phyloP scores from a whole-genome alignment of 2,888 invertebrate species.

The Alloplasta piceator region DNA sequence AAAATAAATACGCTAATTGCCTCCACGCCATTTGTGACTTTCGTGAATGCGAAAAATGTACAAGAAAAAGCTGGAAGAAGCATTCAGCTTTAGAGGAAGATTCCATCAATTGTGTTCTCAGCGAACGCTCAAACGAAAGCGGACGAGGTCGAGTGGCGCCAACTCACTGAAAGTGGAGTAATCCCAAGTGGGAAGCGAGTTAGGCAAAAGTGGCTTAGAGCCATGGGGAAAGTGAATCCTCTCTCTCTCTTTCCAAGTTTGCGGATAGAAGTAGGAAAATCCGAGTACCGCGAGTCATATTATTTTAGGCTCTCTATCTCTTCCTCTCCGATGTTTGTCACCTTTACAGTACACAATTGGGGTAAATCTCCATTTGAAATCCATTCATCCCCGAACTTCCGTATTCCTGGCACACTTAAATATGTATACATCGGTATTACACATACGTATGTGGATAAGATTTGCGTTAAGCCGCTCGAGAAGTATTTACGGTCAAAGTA shows the following conservation, averaged over 20 bases:
- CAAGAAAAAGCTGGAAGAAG: no score
- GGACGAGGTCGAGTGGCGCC: slow-evolving; percentile 7
- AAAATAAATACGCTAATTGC: no score
- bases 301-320: slow-evolving; percentile 17
- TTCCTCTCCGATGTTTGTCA: background rate
- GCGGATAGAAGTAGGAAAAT: slow-evolving; percentile 13
- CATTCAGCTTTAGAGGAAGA: background rate
- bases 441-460: background rate
- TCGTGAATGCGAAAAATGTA: no score
- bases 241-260: slow-evolving; percentile 8
- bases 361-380: slow-evolving; percentile 29
- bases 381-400: background rate
- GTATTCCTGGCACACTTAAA: background rate
- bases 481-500: slow-evolving; percentile 19
- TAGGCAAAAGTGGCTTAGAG: slow-evolving; percentile 12
- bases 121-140: background rate
- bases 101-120: background rate
- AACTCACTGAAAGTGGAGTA: slow-evolving; percentile 19
- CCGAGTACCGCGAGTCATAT: background rate
- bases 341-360: slow-evolving; percentile 1
- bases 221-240: slow-evolving; percentile 10
- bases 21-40: no score
- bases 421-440: slow-evolving; percentile 15
- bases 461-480: background rate
- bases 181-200: slow-evolving; percentile 24